Base-by-base conservation (phyloP, 2,113 vertebrate species). In the rat (Rattus norvegicus) region DNA sequence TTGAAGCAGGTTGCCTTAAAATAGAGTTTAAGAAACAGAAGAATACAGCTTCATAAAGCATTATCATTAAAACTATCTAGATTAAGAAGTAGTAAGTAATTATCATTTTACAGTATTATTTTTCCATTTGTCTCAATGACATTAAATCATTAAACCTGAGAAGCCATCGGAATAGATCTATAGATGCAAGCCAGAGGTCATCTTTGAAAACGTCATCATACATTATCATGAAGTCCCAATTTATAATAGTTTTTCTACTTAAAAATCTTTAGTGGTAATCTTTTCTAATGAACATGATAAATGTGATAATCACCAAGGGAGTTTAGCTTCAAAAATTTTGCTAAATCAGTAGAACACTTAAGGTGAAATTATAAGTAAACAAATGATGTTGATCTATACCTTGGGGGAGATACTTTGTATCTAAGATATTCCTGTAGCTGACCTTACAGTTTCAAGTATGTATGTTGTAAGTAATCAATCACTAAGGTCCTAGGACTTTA, bases 221-320 rank as follows among this genome's bases (percentile, higher is more conserved):
- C 70, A 98, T 98, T 98, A 98, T 97, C 96, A 97, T 98, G 95
- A 98, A 98, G 95, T 73, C 39, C 16, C 76, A 97, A 98, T 98
- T 98, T 98, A 97, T 97, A 98, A 97, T 90, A 92, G 81, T 75
- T 93, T 97, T 90, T 95, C 95, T 93, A 93, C 94, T 87, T 69
- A 95, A 96, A 98, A 98, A 98, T 98, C 98, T 98, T 98, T 98
- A 98, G 85, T 98, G 97, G 98, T 97, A 97, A 98, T 98, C 96
- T 98, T 88, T 97, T 98, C 92, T 97, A 98, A 98, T 88, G 93
- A 98, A 98, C 33, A 97, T 98, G 97, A 98, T 98, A 94, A 98
- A 98, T 98, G 88, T 97, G 97, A 97, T 95, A 90, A 96, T 96
- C n/a, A 94, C 73, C 86, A n/a, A 56, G 92, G 91, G 75, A 98